Percentiles rank a stretch among this genome's conserved stretches.
These are phyloP conservation scores for Caenorhabditis zanzibari DNA, from an alignment of 2,888 invertebrate species.

Conservation along the genomic window DNA sequence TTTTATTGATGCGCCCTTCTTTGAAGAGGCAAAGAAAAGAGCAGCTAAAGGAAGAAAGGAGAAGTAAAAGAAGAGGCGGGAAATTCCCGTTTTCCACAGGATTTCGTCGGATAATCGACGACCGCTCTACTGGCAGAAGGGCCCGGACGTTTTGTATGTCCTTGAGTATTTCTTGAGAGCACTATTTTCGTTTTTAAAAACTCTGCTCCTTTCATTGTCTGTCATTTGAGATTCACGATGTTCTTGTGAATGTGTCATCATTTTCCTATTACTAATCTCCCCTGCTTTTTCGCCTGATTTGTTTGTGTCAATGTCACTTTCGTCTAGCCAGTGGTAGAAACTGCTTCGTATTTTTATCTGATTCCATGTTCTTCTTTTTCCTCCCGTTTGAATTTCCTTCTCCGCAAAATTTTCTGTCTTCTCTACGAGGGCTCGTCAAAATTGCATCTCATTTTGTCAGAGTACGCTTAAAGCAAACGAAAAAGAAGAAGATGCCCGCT, in stretches of 20 bases:
- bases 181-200: not conserved
- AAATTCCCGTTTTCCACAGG: constrained; percentile 53
- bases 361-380: constrained; percentile 25
- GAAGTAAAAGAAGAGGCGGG: constrained; percentile 36
- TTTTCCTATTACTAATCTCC: constrained; percentile 19
- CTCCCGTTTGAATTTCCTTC: constrained; percentile 1
- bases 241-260: constrained; percentile 9
- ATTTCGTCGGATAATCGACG: constrained; percentile 58
- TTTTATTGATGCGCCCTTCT: constrained; percentile 55
- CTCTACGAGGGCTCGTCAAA: constrained; percentile 33
- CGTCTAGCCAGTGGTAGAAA: constrained; percentile 11
- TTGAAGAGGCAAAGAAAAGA: constrained; percentile 17
- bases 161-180: constrained; percentile 35
- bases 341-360: constrained; percentile 49
- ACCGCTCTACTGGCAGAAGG: constrained; percentile 28
- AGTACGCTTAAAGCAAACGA: constrained; percentile 41
- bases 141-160: constrained; percentile 24
- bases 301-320: not conserved
- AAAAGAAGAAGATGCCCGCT: constrained; percentile 9
- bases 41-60: constrained; percentile 22
- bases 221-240: constrained; percentile 2
- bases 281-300: constrained; percentile 5
- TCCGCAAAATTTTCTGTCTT: constrained; percentile 24
- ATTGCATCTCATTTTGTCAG: constrained; percentile 55
- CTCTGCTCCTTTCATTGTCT: not conserved